Percentiles rank a stretch among this genome's conserved stretches.
phyloP scores from a whole-genome alignment of 2,797 vertebrate species.

The Psittacula derbiana region DNA sequence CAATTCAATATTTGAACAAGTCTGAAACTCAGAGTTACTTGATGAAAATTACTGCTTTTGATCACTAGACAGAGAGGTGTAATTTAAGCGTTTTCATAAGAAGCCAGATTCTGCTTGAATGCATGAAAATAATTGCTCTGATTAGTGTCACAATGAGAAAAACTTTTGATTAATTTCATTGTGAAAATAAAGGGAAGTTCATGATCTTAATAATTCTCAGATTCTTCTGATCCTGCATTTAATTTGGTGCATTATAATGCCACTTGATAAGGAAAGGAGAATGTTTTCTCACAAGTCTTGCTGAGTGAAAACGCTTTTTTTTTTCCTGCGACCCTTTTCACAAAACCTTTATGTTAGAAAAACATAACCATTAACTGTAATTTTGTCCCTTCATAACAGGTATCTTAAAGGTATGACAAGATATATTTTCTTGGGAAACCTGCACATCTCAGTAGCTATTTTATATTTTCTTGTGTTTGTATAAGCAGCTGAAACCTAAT shows the following conservation, averaged over 20 bases:
- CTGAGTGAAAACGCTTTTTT: neutral
- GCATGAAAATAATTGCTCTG: neutral
- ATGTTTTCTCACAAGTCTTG: neutral
- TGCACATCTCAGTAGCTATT: neutral
- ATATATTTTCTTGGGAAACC: neutral
- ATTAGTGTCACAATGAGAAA: neutral
- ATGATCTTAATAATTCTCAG: neutral
- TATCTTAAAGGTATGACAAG: neutral
- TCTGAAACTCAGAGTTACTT: neutral
- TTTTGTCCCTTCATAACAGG: neutral
- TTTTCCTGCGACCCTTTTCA: neutral
- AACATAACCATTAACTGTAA: neutral
- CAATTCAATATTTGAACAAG: neutral
- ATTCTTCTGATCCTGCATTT: neutral
- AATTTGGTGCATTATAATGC: neutral
- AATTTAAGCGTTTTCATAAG: neutral
- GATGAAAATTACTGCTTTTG: neutral
- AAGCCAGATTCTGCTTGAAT: neutral
- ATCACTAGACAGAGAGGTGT: neutral
- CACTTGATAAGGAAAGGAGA: neutral
- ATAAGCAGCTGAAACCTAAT: neutral
- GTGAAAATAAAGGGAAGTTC: neutral
- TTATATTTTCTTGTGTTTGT: neutral
- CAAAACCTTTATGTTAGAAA: neutral
- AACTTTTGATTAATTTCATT: neutral